These are phyloP conservation scores for Eremophila alpestris DNA, from an alignment of 2,797 vertebrate genomes.

Conservation along the genomic window DNA sequence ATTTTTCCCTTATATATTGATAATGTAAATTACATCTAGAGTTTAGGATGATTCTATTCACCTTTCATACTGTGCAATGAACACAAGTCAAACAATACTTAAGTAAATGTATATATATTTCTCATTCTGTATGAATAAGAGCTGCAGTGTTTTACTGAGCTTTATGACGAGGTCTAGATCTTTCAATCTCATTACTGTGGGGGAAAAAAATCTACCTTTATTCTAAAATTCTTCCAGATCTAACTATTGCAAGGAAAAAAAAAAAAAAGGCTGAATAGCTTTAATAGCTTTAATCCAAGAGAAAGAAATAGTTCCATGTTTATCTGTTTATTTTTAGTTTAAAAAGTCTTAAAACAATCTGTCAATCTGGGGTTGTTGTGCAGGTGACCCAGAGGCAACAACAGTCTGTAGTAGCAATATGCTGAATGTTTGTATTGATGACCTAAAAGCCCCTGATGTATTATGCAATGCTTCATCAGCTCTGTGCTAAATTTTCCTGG, in stretches of 20 bases:
- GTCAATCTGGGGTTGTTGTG: fast-evolving
- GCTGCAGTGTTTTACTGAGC: background rate
- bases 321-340: background rate
- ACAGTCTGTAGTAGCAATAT: background rate
- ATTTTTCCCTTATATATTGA: background rate
- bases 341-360: background rate
- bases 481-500: background rate
- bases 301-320: background rate
- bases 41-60: background rate
- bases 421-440: background rate
- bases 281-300: background rate
- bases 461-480: background rate
- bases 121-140: background rate
- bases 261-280: background rate
- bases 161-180: background rate
- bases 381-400: background rate
- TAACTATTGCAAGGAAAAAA: background rate
- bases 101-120: background rate
- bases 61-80: background rate
- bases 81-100: background rate
- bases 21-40: background rate
- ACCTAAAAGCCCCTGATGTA: background rate
- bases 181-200: background rate
- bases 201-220: background rate
- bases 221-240: background rate